Percentiles rank a stretch among this genome's conserved stretches.
Conservation (phyloP, 1,140 invertebrate species). For the Drosophila rufa region DNA sequence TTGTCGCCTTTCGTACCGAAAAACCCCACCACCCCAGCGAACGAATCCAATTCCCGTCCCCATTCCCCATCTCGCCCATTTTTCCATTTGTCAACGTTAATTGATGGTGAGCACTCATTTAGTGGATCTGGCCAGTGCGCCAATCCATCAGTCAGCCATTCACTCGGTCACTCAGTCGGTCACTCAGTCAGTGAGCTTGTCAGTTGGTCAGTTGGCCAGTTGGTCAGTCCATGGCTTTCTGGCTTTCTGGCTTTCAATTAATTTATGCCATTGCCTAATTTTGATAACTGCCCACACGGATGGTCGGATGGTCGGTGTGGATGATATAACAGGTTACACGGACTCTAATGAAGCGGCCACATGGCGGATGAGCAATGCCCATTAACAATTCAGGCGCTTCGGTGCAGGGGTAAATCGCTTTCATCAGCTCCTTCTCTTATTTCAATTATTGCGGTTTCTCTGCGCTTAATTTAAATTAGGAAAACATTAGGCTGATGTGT, state of each 20-base stretch:
- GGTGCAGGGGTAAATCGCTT: not conserved
- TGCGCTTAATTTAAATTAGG: conserved; percentile 18
- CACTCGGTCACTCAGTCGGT: conserved; percentile 31
- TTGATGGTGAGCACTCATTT: conserved; percentile 76
- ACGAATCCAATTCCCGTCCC: not conserved
- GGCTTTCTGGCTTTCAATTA: conserved; percentile 49
- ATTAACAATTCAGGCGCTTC: conserved; percentile 25
- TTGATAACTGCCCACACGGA: conserved; percentile 58
- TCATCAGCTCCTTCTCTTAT: conserved; percentile 20
- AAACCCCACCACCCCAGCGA: not conserved
- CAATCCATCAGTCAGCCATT: conserved; percentile 41
- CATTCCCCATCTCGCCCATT: conserved; percentile 21
- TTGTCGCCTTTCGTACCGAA: conserved; percentile 24
- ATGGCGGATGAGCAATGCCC: conserved; percentile 42
- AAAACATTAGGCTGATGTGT: not conserved
- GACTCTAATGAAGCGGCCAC: conserved; percentile 67
- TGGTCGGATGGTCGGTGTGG: conserved; percentile 7
- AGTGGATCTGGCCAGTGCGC: conserved; percentile 41
- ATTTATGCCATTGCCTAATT: conserved; percentile 74
- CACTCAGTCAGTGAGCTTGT: conserved; percentile 7
- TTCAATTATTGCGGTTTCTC: conserved; percentile 10
- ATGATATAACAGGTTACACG: conserved; percentile 32
- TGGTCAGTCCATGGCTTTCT: conserved; percentile 12
- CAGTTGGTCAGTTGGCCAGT: conserved; percentile 20
- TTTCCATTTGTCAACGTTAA: conserved; percentile 76